These are phyloP conservation scores for Mastomys natalensis DNA, from an alignment of 2,113 vertebrate species.

Conservation along the genomic window DNA sequence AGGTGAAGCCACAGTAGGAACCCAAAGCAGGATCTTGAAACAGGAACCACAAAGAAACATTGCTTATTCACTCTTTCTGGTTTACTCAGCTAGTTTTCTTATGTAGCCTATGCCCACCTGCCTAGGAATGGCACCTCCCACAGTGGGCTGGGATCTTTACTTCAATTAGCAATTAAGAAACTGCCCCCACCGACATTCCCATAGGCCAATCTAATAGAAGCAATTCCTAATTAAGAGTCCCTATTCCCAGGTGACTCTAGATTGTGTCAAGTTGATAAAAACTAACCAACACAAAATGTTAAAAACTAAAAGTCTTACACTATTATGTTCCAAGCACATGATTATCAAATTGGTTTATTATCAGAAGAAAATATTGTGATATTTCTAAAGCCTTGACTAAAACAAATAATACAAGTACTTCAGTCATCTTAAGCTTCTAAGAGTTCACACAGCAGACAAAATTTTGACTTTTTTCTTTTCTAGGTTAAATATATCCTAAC, in stretches of 20 bases:
- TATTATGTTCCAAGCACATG: not conserved
- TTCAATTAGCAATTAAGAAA: not conserved
- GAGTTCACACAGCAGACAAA: conserved; percentile 29
- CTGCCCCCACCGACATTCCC: not conserved
- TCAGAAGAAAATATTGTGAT: conserved; percentile 28
- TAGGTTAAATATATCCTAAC: conserved; percentile 37
- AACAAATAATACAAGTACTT: conserved; percentile 17
- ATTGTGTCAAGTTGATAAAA: not conserved
- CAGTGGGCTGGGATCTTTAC: not conserved
- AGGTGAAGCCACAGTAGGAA: not conserved
- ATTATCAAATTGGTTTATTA: conserved; percentile 33
- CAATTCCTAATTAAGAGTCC: not conserved
- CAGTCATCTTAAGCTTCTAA: conserved; percentile 26
- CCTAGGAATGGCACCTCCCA: not conserved
- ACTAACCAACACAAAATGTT: not conserved
- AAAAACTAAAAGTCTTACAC: not conserved
- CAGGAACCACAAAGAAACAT: not conserved
- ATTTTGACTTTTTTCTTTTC: not conserved
- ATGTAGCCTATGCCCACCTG: not conserved
- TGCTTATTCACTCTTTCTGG: not conserved
- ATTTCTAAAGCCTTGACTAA: conserved; percentile 22
- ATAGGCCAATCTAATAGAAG: not conserved
- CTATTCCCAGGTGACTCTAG: not conserved
- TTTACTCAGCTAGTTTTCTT: not conserved
- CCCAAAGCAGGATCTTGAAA: not conserved